Evolutionary conservation across 1,140 invertebrate genomes (phyloP).

Genomic region (Solenopsis fugax): DNA sequence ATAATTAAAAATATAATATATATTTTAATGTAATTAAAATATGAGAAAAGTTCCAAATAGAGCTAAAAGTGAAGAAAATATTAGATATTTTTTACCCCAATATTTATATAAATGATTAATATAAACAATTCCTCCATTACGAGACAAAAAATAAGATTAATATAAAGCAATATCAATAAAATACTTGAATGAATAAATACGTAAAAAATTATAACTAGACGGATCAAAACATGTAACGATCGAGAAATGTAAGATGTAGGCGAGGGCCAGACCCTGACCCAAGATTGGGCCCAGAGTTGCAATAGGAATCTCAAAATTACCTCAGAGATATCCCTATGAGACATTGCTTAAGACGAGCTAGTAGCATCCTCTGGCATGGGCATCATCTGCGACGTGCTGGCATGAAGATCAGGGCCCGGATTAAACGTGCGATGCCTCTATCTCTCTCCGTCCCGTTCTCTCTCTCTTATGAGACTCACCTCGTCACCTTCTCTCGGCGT

Average conservation of each 20-base stretch:
- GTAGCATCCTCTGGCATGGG: constrained; percentile 83
- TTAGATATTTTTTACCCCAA: not conserved
- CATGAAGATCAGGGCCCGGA: constrained; percentile 74
- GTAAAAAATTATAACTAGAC: not conserved
- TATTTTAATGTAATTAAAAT: not conserved
- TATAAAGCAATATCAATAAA: not conserved
- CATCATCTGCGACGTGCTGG: constrained; percentile 80
- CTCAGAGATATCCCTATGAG: constrained; percentile 88
- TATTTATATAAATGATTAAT: constrained; percentile 20
- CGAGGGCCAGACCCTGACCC: not conserved
- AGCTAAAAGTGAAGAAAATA: not conserved
- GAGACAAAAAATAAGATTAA: not conserved
- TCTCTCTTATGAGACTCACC: constrained; percentile 53
- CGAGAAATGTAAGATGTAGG: not conserved
- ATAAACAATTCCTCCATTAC: not conserved
- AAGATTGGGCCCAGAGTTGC: not conserved
- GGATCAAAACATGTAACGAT: constrained; percentile 29
- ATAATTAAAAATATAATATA: too few species aligned
- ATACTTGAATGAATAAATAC: not conserved
- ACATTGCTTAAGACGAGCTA: constrained; percentile 85
- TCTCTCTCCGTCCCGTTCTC: constrained; percentile 43
- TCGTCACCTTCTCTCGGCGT: constrained; percentile 48
- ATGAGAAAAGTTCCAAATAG: not conserved
- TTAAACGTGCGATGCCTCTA: constrained; percentile 66
- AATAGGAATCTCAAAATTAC: constrained; percentile 76